Conservation (phyloP, 2,888 invertebrate species). For the Brachynemurus nebulosus region DNA sequence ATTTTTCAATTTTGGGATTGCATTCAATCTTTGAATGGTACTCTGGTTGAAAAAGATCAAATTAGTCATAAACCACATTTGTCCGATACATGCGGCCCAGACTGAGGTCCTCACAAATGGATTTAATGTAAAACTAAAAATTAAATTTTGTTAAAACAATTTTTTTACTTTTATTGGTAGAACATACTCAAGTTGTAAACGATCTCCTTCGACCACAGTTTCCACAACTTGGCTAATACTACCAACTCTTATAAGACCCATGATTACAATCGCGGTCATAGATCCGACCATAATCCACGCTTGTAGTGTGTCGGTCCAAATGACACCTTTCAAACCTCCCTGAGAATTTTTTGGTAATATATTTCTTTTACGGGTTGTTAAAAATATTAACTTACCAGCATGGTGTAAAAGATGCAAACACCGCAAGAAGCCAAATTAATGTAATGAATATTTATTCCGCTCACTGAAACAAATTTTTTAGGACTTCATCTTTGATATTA, state of each 20-base stretch:
- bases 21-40: not conserved
- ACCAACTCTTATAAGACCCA: not conserved
- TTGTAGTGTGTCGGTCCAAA: not conserved
- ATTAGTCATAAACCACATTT: not conserved
- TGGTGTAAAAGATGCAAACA: not conserved
- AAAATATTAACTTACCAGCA: not conserved
- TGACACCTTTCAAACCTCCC: not conserved
- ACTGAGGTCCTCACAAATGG: not conserved
- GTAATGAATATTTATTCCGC: not conserved
- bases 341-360: not conserved
- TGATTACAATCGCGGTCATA: not conserved
- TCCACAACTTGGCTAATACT: not conserved
- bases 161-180: not conserved
- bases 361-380: not conserved
- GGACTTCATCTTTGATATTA: too few relatives aligned
- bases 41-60: not conserved
- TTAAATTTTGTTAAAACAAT: not conserved
- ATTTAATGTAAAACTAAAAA: not conserved
- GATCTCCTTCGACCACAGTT: not conserved
- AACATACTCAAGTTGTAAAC: not conserved
- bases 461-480: slow-evolving; percentile 1
- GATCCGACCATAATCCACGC: slow-evolving; percentile 2
- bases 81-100: not conserved
- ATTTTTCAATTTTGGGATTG: not conserved
- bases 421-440: not conserved